Conservation (phyloP, 2,888 invertebrate genomes). For the Torymus aiolomorphi region DNA sequence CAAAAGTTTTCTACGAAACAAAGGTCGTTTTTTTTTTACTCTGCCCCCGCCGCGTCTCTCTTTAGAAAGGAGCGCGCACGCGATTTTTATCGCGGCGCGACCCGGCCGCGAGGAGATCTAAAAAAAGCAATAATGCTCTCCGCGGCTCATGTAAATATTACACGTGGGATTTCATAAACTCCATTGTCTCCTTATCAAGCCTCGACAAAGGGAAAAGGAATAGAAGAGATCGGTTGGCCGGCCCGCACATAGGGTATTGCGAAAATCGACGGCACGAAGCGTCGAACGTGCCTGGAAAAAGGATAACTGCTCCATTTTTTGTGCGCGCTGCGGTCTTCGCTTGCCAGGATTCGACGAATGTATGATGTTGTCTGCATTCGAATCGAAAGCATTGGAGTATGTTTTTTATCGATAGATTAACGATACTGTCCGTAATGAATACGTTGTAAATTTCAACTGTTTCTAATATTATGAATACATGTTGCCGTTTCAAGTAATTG, state of each 20-base stretch:
- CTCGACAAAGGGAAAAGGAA: conserved; percentile 29
- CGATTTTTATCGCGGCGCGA: conserved; percentile 41
- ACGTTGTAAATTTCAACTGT: background rate
- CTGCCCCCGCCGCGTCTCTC: background rate
- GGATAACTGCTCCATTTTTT: conserved; percentile 35
- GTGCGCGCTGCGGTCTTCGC: background rate
- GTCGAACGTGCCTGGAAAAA: conserved; percentile 16
- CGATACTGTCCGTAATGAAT: background rate
- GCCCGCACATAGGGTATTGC: conserved; percentile 23
- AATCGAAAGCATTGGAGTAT: background rate
- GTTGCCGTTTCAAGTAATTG: no score
- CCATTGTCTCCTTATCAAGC: conserved; percentile 56
- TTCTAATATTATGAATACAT: background rate
- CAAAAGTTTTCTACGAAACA: conserved; percentile 19
- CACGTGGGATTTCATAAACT: conserved; percentile 51
- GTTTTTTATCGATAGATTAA: background rate
- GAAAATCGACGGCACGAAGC: conserved; percentile 43
- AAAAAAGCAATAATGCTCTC: conserved; percentile 46
- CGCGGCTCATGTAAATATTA: conserved; percentile 50
- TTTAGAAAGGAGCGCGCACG: conserved; percentile 22
- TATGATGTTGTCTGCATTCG: background rate
- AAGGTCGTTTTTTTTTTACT: background rate
- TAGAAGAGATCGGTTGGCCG: conserved; percentile 16
- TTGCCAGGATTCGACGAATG: background rate
- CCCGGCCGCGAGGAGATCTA: conserved; percentile 24